These are phyloP conservation scores for Lordiphosa andalusiaca DNA, from an alignment of 2,888 invertebrate species.

Conservation along the genomic window DNA sequence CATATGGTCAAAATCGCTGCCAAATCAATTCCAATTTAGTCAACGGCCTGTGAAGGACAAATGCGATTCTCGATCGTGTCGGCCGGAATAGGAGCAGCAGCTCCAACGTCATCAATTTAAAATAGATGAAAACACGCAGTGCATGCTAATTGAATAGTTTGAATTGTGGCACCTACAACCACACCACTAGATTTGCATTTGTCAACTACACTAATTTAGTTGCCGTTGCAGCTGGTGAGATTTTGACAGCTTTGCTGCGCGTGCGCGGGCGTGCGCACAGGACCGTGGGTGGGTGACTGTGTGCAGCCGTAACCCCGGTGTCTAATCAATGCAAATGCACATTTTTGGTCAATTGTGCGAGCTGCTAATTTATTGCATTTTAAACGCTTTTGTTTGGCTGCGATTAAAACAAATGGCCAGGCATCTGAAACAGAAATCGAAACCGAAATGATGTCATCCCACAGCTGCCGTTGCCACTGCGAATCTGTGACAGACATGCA, in stretches of 20 bases:
- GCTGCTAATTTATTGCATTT: conserved; percentile 70
- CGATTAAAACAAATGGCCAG: conserved; percentile 59
- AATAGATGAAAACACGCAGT: conserved; percentile 72
- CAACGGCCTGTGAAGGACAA: conserved; percentile 64
- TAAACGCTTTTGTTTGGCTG: conserved; percentile 44
- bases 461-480: conserved; percentile 30
- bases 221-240: conserved; percentile 48
- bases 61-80: conserved; percentile 10
- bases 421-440: conserved; percentile 24
- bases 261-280: conserved; percentile 34
- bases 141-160: conserved; percentile 74
- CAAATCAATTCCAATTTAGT: conserved; percentile 74
- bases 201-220: conserved; percentile 68
- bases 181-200: conserved; percentile 49
- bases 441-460: conserved; percentile 62
- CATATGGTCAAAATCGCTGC: conserved; percentile 64
- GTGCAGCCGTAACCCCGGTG: conserved; percentile 21
- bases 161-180: conserved; percentile 72
- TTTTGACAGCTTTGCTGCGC: conserved; percentile 61
- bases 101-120: conserved; percentile 71
- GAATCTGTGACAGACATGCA: conserved; percentile 71
- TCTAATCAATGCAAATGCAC: conserved; percentile 73
- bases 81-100: conserved; percentile 54
- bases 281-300: conserved; percentile 27
- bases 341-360: conserved; percentile 69